Base-by-base conservation (phyloP, 1,140 invertebrate genomes). In the Tachypleus tridentatus region DNA sequence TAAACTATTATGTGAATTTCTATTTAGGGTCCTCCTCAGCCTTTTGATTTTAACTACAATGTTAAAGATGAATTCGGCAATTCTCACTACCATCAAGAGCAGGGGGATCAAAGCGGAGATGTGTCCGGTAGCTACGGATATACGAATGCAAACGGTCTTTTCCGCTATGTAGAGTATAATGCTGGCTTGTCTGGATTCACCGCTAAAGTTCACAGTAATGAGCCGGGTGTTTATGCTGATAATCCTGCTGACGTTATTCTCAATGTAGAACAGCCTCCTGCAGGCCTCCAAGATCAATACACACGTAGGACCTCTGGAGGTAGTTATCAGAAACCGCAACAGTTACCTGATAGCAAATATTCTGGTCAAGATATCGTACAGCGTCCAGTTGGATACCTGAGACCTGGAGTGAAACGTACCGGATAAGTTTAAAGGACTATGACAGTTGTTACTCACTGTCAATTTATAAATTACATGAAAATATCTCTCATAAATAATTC, bases 231-330 rank as follows among this genome's bases (percentile, higher is more conserved):
- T 4, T 64, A 62, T 11, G 63, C 59, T 49, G 66, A 71, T 29
- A 70, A 69, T 60, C 69, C 70, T 7, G 70, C 71, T 57, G 70
- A 71, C 58, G 69, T 68, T 50, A 63, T 62, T 29, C 58, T 67
- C 50, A 68, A 56, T 4, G 68, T 67, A 4, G 64, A 71, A 56
- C 61, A 63, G 47, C 70, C 69, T 11, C 68, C 70, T 10, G 61
- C 61, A 63, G 68, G 65, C n/a, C 58, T 66, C 6, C 52, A 53
- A 7, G 62, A 63, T 62, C 29, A 29, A 29, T 29, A 29, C 29
- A 29, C 29, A 29, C 29, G 0, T 29, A 29, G 29, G 29, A 29
- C 29, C 29, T 29, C 29, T 29, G 29, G 29, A 29, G 29, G 29
- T 29, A 2, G 29, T 1, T 29, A 29, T 29, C 29, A 29, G 29